A percentile compares a stretch with the other conserved stretches of the same genome.
Conservation (phyloP, 2,888 invertebrate species). For the Aphodius granarius region DNA sequence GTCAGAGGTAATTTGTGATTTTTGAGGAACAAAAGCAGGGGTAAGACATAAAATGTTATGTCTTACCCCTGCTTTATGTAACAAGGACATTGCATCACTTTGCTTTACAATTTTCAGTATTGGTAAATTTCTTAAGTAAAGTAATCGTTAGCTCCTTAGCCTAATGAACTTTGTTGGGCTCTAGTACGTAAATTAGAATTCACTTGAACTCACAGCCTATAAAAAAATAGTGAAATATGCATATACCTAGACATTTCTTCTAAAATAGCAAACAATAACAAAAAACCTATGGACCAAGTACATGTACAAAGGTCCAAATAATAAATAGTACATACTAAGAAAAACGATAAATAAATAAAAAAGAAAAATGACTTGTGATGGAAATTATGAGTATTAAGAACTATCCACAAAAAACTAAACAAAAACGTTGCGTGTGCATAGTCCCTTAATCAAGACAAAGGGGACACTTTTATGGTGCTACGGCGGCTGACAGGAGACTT, state of each 20-base stretch:
- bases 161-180: too few relatives aligned
- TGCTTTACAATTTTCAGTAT: too few relatives aligned
- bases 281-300: neutral
- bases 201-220: neutral
- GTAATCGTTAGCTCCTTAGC: too few relatives aligned
- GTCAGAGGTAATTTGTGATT: too few relatives aligned
- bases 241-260: neutral
- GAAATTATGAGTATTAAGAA: neutral
- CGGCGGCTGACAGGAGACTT: conserved; percentile 29
- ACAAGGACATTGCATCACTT: too few relatives aligned
- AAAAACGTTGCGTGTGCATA: too few relatives aligned
- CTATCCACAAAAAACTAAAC: too few relatives aligned
- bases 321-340: neutral
- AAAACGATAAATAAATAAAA: neutral
- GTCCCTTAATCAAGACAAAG: conserved; percentile 34
- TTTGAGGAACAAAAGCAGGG: too few relatives aligned
- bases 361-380: neutral
- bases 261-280: neutral
- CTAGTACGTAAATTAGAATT: neutral
- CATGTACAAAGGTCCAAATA: neutral
- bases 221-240: neutral
- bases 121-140: too few relatives aligned
- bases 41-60: too few relatives aligned
- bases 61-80: too few relatives aligned
- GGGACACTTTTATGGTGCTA: conserved; percentile 34